Conservation (phyloP, 1,140 invertebrate genomes). For the Hycleus phaleratus region DNA sequence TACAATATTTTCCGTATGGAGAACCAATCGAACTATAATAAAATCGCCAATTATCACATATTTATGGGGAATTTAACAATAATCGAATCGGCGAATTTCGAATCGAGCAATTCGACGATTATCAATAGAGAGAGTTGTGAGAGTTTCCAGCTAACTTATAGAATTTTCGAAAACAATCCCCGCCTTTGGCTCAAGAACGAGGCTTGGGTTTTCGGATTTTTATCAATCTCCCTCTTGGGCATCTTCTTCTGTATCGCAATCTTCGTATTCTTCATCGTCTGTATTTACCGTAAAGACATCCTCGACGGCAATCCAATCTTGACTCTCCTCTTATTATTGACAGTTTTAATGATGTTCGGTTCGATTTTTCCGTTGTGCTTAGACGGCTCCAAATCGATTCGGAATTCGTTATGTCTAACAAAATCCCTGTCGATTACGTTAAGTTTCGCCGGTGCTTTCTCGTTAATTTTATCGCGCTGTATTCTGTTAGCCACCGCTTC, state of each 20-base stretch:
- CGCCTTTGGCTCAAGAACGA: slow-evolving; percentile 37
- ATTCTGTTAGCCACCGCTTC: slow-evolving; percentile 51
- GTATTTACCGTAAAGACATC: slow-evolving; percentile 42
- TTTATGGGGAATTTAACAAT: slow-evolving; percentile 26
- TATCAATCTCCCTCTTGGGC: slow-evolving; percentile 43
- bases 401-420: slow-evolving; percentile 22
- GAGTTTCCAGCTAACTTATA: not conserved
- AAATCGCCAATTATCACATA: slow-evolving; percentile 28
- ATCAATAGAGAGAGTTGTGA: too few relatives aligned
- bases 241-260: slow-evolving; percentile 44
- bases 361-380: slow-evolving; percentile 51
- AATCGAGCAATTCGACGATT: not conserved
- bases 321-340: slow-evolving; percentile 42
- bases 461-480: slow-evolving; percentile 47
- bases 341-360: slow-evolving; percentile 45
- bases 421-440: slow-evolving; percentile 42
- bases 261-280: slow-evolving; percentile 42
- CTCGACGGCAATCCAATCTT: slow-evolving; percentile 46
- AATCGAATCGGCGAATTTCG: slow-evolving; percentile 8
- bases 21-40: slow-evolving; percentile 18
- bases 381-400: slow-evolving; percentile 27
- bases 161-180: not conserved
- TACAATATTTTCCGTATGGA: slow-evolving; percentile 26
- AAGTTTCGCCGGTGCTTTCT: slow-evolving; percentile 49
- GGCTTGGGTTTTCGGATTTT: slow-evolving; percentile 45